Evolutionary conservation across 1,140 invertebrate species (phyloP).

Genomic region (Listronotus oregonensis): DNA sequence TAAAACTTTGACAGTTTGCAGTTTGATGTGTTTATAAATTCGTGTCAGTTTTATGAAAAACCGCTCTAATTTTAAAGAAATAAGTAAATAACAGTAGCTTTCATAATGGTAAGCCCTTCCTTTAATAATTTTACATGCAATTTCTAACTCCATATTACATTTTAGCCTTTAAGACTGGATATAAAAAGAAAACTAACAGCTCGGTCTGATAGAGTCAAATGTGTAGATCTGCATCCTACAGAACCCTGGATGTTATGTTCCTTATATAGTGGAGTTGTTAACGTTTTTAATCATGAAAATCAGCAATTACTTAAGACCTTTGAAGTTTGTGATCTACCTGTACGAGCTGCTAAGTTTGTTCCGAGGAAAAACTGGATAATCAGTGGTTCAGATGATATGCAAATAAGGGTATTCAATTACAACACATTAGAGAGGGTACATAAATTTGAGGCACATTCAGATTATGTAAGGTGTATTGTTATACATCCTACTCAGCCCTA

Average conservation of each 20-base stretch:
- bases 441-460: slow-evolving; percentile 97
- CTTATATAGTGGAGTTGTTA: slow-evolving; percentile 97
- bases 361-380: slow-evolving; percentile 99
- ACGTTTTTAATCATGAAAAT: slow-evolving; percentile 98
- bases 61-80: not conserved
- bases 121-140: not conserved
- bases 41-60: slow-evolving; percentile 26
- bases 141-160: not conserved
- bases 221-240: slow-evolving; percentile 94
- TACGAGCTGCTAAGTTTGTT: slow-evolving; percentile 94
- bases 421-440: slow-evolving; percentile 97
- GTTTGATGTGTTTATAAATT: slow-evolving; percentile 39
- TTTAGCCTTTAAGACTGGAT: slow-evolving; percentile 91
- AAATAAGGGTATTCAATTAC: slow-evolving; percentile 96
- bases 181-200: slow-evolving; percentile 97
- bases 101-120: slow-evolving; percentile 10
- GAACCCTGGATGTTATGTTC: slow-evolving; percentile 99
- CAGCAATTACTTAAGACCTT: slow-evolving; percentile 93
- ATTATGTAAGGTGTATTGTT: slow-evolving; percentile 95
- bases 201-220: slow-evolving; percentile 97
- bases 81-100: slow-evolving; percentile 1
- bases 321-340: slow-evolving; percentile 95
- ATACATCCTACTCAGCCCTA: slow-evolving; percentile 98
- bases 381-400: slow-evolving; percentile 96
- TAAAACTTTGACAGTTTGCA: slow-evolving; percentile 13